Percentiles rank a stretch among this genome's conserved stretches.
These are phyloP conservation scores for Augochlorella aurata DNA, from an alignment of 2,888 invertebrate genomes.

Conservation along the genomic window DNA sequence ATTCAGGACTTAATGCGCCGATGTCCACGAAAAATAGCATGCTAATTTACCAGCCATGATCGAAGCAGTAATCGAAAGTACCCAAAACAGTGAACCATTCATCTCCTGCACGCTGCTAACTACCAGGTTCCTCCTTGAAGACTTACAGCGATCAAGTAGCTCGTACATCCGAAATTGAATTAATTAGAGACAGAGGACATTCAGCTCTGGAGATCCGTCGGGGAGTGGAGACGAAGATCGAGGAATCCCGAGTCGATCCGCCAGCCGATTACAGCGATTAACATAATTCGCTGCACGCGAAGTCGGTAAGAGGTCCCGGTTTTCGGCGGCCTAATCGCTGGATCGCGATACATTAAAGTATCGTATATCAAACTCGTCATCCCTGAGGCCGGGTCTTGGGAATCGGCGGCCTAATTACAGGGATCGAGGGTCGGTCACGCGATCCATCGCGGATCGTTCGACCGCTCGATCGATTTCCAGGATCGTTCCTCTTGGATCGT, in stretches of 20 bases:
- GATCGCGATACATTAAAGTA: slow-evolving; percentile 54
- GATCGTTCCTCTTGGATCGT: slow-evolving; percentile 10
- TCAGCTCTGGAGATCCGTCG: not conserved
- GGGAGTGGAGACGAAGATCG: not conserved
- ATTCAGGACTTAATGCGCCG: not conserved
- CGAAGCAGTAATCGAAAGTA: not conserved
- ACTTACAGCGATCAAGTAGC: not conserved
- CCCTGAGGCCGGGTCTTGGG: slow-evolving; percentile 6
- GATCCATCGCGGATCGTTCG: slow-evolving; percentile 11
- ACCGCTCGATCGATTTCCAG: slow-evolving; percentile 29
- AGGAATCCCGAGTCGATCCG: slow-evolving; percentile 1
- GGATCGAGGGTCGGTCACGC: slow-evolving; percentile 32
- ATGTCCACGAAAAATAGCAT: not conserved
- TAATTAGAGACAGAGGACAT: not conserved
- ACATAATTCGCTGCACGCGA: slow-evolving; percentile 36
- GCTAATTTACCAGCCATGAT: not conserved
- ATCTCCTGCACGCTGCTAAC: not conserved
- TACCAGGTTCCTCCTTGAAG: not conserved
- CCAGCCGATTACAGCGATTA: slow-evolving; percentile 29
- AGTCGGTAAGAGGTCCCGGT: slow-evolving; percentile 1
- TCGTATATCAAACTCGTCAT: slow-evolving; percentile 55
- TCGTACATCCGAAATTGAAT: slow-evolving; percentile 1
- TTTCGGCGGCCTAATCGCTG: slow-evolving; percentile 27
- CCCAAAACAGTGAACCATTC: not conserved
- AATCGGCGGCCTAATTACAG: slow-evolving; percentile 33